phyloP scores from a whole-genome alignment of 2,888 invertebrate genomes.

The Gortyna flavago region DNA sequence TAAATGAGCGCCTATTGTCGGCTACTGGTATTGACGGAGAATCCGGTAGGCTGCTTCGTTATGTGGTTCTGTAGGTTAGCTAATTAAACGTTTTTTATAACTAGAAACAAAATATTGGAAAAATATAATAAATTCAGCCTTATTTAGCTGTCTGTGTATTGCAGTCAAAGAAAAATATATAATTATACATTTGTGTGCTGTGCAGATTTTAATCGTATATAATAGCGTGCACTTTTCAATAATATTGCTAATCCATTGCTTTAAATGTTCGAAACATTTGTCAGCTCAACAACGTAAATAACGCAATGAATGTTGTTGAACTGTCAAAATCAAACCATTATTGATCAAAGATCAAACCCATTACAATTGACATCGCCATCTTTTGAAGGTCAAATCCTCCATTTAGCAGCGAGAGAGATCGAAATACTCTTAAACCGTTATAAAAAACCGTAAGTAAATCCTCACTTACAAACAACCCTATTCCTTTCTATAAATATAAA shows the following conservation, averaged over 20 bases:
- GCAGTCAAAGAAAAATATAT: background rate
- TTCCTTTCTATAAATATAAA: conserved; percentile 37
- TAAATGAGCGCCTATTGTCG: conserved; percentile 72
- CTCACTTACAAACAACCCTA: background rate
- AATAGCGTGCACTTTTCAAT: background rate
- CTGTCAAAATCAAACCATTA: background rate
- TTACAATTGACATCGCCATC: no score
- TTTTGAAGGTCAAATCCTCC: background rate
- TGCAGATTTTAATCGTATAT: background rate
- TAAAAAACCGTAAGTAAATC: background rate
- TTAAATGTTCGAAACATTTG: background rate
- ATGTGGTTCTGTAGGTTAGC: conserved; percentile 59
- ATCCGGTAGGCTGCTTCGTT: conserved; percentile 22
- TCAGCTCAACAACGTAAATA: background rate
- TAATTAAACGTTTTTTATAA: background rate
- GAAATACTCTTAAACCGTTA: conserved; percentile 17
- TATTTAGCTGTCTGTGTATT: background rate
- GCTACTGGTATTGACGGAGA: conserved; percentile 73
- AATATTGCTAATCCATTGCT: background rate
- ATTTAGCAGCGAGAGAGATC: background rate
- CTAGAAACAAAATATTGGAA: background rate
- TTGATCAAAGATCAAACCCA: no score
- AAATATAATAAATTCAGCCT: no score
- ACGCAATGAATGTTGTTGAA: background rate
- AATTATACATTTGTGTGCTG: background rate